Conservation (phyloP, 2,797 vertebrate genomes). For the Lates japonicus region DNA sequence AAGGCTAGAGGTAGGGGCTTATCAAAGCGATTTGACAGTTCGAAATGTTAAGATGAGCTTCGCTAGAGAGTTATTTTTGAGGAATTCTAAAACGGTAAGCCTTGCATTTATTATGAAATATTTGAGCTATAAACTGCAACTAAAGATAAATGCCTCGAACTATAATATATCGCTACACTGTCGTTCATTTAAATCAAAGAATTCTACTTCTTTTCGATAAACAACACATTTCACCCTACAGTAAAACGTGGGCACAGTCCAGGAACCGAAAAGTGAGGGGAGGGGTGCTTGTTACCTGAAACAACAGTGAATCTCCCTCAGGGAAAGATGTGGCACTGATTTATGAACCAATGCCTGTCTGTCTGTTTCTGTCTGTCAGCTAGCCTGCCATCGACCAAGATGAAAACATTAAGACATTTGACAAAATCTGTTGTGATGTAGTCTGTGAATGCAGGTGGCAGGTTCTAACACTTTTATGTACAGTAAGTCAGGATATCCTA, state of each 20-base stretch:
- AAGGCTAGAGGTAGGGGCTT: conserved; percentile 74
- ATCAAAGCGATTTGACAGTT: conserved; percentile 88
- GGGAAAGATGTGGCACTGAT: conserved; percentile 79
- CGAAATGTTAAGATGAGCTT: conserved; percentile 63
- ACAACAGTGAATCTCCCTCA: conserved; percentile 83
- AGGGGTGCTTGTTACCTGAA: conserved; percentile 85
- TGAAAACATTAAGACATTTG: conserved; percentile 39
- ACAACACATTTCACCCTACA: conserved; percentile 23
- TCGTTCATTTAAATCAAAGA: not conserved
- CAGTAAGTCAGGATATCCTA: not conserved
- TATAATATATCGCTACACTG: fast-evolving
- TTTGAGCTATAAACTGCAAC: fast-evolving
- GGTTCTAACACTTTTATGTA: not conserved
- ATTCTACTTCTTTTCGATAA: not conserved
- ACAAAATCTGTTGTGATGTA: not conserved
- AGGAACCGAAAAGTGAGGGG: conserved; percentile 73
- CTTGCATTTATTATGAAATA: fast-evolving
- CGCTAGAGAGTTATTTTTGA: conserved; percentile 23
- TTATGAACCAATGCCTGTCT: conserved; percentile 75
- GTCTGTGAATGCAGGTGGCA: not conserved
- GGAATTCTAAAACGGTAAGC: too few species aligned
- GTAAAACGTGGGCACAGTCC: conserved; percentile 82
- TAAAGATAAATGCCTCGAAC: fast-evolving
- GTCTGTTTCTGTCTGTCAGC: conserved; percentile 70
- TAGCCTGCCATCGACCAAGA: conserved; percentile 34